phyloP scores from a whole-genome alignment of 1,140 invertebrate species.

The Hirudo medicinalis region DNA sequence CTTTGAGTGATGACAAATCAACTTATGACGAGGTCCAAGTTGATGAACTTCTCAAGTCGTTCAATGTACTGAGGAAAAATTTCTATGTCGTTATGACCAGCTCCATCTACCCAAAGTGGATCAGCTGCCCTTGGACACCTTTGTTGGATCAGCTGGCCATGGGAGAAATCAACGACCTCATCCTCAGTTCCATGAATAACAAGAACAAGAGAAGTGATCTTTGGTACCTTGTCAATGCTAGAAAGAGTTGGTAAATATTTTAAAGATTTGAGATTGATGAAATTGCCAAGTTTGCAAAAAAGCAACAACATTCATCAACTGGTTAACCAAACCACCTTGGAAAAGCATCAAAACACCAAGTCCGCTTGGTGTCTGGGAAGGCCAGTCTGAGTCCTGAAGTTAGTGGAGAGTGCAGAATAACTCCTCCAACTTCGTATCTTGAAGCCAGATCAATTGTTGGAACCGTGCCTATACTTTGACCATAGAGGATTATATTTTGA shows the following conservation, averaged over 20 bases:
- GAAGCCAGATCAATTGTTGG: slow-evolving; percentile 87
- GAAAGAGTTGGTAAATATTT: slow-evolving; percentile 13
- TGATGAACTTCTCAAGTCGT: slow-evolving; percentile 89
- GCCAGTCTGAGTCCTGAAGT: slow-evolving; percentile 96
- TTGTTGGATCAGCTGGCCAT: slow-evolving; percentile 93
- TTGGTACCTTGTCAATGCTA: slow-evolving; percentile 86
- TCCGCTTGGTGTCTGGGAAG: slow-evolving; percentile 92
- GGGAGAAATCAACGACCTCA: slow-evolving; percentile 65
- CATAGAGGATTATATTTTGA: slow-evolving; percentile 94
- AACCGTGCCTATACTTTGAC: slow-evolving; percentile 71
- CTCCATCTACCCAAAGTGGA: slow-evolving; percentile 78
- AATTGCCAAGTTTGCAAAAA: not conserved
- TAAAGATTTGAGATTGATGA: not conserved
- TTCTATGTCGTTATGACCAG: slow-evolving; percentile 90
- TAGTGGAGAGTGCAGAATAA: slow-evolving; percentile 90
- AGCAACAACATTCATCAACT: not conserved
- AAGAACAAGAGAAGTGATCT: slow-evolving; percentile 90
- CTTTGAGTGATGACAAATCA: not conserved
- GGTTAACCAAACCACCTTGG: slow-evolving; percentile 54
- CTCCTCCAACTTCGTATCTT: slow-evolving; percentile 88
- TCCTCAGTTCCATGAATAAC: slow-evolving; percentile 84
- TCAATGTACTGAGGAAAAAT: slow-evolving; percentile 92
- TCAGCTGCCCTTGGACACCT: slow-evolving; percentile 88
- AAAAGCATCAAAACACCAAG: slow-evolving; percentile 99
- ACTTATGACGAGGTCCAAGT: slow-evolving; percentile 58